Percentiles rank a stretch among this genome's conserved stretches.
Conservation (phyloP, 2,113 vertebrate species). For the Cynoglossus semilaevis region DNA sequence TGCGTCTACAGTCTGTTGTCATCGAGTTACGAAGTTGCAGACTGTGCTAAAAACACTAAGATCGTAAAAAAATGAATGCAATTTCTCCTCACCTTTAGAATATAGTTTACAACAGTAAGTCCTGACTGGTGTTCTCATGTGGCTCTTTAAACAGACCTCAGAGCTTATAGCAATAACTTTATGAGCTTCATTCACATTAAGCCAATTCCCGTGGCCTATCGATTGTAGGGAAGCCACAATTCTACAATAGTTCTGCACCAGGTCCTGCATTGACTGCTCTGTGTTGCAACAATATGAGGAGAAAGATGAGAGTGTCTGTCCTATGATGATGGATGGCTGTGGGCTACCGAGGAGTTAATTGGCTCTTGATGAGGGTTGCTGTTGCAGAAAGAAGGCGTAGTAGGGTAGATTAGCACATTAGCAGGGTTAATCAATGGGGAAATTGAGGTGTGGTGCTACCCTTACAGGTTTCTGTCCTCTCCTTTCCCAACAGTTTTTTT, state of each 20-base stretch:
- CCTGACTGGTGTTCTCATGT: not conserved
- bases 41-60: too few relatives aligned
- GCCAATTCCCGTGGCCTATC: constrained; percentile 28
- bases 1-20: too few relatives aligned
- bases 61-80: not conserved
- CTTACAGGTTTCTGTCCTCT: constrained; percentile 38
- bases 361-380: constrained; percentile 72
- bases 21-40: too few relatives aligned
- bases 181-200: constrained; percentile 22
- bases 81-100: not conserved
- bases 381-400: constrained; percentile 65
- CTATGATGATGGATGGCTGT: constrained; percentile 71
- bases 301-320: constrained; percentile 71
- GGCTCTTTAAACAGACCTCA: constrained; percentile 13
- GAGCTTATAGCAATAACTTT: constrained; percentile 13
- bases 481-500: constrained; percentile 16
- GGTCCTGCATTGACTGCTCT: constrained; percentile 60
- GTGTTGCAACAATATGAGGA: constrained; percentile 59
- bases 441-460: constrained; percentile 62
- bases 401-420: constrained; percentile 70
- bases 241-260: constrained; percentile 53
- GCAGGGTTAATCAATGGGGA: constrained; percentile 71
- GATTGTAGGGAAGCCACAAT: constrained; percentile 42
- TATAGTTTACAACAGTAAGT: not conserved
- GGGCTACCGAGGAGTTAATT: constrained; percentile 68